Evolutionary conservation across 2,888 invertebrate species (phyloP), one percentile per base, ranked within the genome.

Genomic region (Plagodis dolabraria): DNA sequence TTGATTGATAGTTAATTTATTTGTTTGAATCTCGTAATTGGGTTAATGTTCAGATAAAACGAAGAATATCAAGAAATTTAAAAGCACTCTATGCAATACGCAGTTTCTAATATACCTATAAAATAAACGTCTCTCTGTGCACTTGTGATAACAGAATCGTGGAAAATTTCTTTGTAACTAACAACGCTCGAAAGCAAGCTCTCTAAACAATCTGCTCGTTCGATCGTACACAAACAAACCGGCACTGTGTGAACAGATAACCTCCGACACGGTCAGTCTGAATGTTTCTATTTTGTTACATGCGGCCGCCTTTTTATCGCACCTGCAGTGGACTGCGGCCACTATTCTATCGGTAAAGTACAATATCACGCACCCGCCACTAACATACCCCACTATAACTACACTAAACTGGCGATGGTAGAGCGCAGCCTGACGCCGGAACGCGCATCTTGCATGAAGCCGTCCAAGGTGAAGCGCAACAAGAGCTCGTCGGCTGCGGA

Each of bases 341-440:
- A 91, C 89, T 93, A 94, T 85, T 94, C 94, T 88, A 90, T 94
- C 86, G 95, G 95, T 94, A 95, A 94, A 89, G 95, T 95, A 94
- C 94, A 94, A 92, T 94, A 94, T 94, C 94, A 94, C 93, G 94
- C 94, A 89, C 90, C 88, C 87, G 88, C 89, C 76, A 90, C 93
- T 93, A 93, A 93, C 92, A 83, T 83, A 75, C 80, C 85, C 75
- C 86, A 86, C 79, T 86, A 82, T 85, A 88, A 86, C 82, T 83
- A 82, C 82, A 85, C 87, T 77, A 89, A 87, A 83, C 75, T 85
- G 69, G 80, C 84, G 76, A 76, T 75, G 72, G 80, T 76, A 63
- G 86, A 82, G 72, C 81, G 89, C 73, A 81, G 86, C 75, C 86
- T 80, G 67, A 86, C 88, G 63, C 85, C 89, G 57, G 92, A 90